phyloP scores from a whole-genome alignment of 2,797 vertebrate species.

The Peromyscus nudipes region DNA sequence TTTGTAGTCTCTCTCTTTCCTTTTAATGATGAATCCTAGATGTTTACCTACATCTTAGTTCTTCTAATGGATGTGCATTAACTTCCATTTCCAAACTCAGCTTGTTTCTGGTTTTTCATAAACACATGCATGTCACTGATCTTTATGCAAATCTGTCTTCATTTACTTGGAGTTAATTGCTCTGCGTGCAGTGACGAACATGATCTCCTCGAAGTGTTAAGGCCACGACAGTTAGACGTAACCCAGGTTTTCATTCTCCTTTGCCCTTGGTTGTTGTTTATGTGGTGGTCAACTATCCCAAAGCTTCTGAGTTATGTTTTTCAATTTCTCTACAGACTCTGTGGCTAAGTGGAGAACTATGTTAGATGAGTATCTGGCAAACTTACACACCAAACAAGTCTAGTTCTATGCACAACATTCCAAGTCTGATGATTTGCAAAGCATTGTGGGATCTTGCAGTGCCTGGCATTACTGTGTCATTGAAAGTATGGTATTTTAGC shows the following conservation, averaged over 20 bases:
- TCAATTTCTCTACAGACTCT: neutral
- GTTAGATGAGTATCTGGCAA: neutral
- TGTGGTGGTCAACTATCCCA: neutral
- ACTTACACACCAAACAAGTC: neutral
- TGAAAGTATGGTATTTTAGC: neutral
- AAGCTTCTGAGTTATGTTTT: neutral
- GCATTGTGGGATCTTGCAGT: neutral
- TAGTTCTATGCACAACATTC: neutral
- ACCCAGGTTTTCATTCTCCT: neutral
- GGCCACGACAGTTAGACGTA: neutral
- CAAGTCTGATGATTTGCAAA: neutral
- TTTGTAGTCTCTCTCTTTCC: neutral
- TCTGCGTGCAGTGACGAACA: neutral
- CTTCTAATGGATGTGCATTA: neutral
- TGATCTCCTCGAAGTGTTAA: neutral
- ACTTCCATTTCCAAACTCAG: neutral
- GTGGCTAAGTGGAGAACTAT: neutral
- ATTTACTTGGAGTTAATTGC: neutral
- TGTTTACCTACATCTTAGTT: neutral
- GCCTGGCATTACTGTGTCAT: neutral
- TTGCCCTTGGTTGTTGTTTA: too few species aligned
- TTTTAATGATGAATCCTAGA: rapidly evolving
- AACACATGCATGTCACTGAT: neutral
- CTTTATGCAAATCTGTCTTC: neutral
- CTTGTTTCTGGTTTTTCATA: neutral